Percentiles rank a stretch among this genome's conserved stretches.
Conservation (phyloP, 2,888 invertebrate genomes). For the Anagyrus pseudococci region DNA sequence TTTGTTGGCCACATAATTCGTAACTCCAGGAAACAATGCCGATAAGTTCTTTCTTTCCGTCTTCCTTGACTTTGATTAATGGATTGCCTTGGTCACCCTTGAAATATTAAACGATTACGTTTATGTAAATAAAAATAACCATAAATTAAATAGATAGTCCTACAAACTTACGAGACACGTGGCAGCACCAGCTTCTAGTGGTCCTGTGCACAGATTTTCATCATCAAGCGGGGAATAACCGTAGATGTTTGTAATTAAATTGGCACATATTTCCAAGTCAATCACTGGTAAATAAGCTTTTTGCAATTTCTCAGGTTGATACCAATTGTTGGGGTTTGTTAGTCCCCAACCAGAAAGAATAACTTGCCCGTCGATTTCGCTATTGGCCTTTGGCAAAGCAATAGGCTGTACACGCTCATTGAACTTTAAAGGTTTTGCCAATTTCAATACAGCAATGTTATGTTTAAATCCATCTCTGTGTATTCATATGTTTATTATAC, state of each 20-base stretch:
- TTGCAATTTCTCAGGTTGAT: conserved; percentile 52
- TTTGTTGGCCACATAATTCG: conserved; percentile 59
- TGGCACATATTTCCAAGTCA: conserved; percentile 44
- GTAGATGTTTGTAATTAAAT: conserved; percentile 38
- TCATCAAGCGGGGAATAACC: conserved; percentile 45
- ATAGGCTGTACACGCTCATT: conserved; percentile 55
- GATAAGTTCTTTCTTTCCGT: conserved; percentile 70
- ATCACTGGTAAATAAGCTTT: conserved; percentile 48
- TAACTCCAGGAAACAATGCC: conserved; percentile 65
- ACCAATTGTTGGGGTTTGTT: conserved; percentile 40
- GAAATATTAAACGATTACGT: neutral
- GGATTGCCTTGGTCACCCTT: conserved; percentile 68
- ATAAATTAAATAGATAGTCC: neutral
- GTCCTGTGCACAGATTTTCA: conserved; percentile 49
- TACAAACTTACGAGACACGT: conserved; percentile 33
- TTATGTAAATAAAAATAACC: neutral
- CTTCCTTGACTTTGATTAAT: conserved; percentile 66
- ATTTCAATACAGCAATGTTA: conserved; percentile 64
- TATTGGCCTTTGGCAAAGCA: conserved; percentile 51
- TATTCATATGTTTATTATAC: no score
- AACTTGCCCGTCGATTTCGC: conserved; percentile 49
- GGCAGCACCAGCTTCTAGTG: conserved; percentile 33
- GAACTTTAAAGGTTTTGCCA: conserved; percentile 52
- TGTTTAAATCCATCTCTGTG: conserved; percentile 57
- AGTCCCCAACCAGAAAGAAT: conserved; percentile 64